Percentiles rank a stretch among this genome's conserved stretches.
Conservation (phyloP, 2,888 invertebrate species). For the Melipona bicolor region DNA sequence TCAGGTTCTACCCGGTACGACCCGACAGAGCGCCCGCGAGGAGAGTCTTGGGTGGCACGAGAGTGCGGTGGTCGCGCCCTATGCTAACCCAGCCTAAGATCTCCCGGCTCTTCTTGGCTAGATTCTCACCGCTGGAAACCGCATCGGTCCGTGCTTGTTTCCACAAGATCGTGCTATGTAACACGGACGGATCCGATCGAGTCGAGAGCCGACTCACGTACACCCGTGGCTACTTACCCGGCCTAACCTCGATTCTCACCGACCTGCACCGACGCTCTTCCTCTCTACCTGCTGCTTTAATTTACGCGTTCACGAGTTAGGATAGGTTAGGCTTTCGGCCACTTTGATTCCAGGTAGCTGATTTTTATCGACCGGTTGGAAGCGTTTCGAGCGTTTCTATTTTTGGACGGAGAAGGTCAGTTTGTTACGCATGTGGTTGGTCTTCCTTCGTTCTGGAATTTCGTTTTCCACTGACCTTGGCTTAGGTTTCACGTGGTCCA, state of each 20-base stretch:
- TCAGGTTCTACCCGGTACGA: conserved; percentile 81
- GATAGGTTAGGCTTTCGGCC: conserved; percentile 22
- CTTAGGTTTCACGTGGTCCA: not conserved
- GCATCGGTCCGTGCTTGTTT: conserved; percentile 69
- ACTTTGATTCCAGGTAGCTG: conserved; percentile 25
- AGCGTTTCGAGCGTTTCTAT: not conserved
- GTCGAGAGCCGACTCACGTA: conserved; percentile 28
- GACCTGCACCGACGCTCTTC: conserved; percentile 15
- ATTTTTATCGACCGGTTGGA: not conserved
- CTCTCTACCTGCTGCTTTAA: not conserved
- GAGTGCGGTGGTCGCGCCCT: conserved; percentile 78
- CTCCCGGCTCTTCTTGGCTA: conserved; percentile 68
- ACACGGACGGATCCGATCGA: conserved; percentile 6
- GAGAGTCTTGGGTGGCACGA: conserved; percentile 79
- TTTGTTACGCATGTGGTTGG: conserved; percentile 6
- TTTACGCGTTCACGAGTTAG: conserved; percentile 20
- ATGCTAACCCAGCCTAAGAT: conserved; percentile 69
- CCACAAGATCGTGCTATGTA: conserved; percentile 58
- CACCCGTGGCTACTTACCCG: conserved; percentile 58
- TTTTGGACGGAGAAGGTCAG: not conserved
- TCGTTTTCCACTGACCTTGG: conserved; percentile 53
- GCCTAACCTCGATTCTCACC: conserved; percentile 56
- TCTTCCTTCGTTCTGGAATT: not conserved
- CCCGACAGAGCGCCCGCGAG: conserved; percentile 65
- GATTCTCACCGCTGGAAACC: conserved; percentile 75